Conservation (phyloP, 2,888 invertebrate genomes). For the Cloeon dipterum region DNA sequence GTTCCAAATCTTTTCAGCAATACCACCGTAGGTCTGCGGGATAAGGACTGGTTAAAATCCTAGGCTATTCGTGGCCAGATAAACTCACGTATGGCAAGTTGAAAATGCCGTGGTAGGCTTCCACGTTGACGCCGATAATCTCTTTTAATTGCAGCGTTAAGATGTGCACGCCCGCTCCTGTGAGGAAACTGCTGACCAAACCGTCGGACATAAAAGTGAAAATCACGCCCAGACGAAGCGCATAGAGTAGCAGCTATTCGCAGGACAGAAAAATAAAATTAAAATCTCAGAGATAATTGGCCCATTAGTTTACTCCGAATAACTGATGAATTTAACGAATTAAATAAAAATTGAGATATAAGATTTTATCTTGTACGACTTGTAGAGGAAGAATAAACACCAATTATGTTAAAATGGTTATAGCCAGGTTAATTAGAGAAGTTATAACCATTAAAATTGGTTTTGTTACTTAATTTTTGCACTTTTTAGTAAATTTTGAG, state of each 20-base stretch:
- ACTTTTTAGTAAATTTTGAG: no score
- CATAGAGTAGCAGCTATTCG: constrained; percentile 35
- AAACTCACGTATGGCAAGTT: constrained; percentile 28
- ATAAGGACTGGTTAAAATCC: not conserved
- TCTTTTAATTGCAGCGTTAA: constrained; percentile 41
- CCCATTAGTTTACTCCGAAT: no score
- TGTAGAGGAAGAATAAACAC: no score
- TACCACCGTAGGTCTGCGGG: constrained; percentile 31
- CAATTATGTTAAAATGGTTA: no score
- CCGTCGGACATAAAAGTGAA: constrained; percentile 37
- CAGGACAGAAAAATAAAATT: no score
- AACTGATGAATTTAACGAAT: no score
- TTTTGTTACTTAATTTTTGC: no score
- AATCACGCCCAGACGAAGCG: constrained; percentile 32
- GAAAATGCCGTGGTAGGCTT: constrained; percentile 31
- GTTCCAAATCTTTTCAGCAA: constrained; percentile 25
- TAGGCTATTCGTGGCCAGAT: not conserved
- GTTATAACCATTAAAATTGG: no score
- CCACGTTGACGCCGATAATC: constrained; percentile 29
- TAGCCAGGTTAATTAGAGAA: no score
- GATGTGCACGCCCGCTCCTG: constrained; percentile 47
- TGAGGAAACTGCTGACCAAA: constrained; percentile 47
- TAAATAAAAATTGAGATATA: no score
- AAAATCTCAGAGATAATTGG: no score
- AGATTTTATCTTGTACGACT: no score